phyloP scores from a whole-genome alignment of 2,888 invertebrate genomes.

The Byasa hedistus region DNA sequence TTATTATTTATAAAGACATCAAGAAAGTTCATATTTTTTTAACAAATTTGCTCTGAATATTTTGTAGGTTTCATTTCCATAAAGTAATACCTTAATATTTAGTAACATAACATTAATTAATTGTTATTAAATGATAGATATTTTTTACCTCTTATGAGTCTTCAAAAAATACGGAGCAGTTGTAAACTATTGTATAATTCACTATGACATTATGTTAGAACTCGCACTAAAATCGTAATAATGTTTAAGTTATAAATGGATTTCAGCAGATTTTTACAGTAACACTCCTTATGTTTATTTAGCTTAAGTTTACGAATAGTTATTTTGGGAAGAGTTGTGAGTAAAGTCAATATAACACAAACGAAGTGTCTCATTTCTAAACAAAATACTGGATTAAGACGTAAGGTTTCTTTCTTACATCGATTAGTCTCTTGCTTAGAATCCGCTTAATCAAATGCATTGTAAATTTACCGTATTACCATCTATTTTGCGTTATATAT shows the following conservation, averaged over 20 bases:
- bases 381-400: background rate
- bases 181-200: background rate
- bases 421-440: background rate
- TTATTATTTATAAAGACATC: too few relatives aligned
- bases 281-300: too few relatives aligned
- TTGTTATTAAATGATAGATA: background rate
- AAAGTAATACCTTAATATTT: too few relatives aligned
- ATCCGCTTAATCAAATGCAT: background rate
- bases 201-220: too few relatives aligned
- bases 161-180: background rate
- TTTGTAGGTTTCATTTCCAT: too few relatives aligned
- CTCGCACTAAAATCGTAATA: too few relatives aligned
- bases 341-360: background rate
- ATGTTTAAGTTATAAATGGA: too few relatives aligned
- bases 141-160: background rate
- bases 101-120: background rate
- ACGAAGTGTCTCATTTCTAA: background rate
- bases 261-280: too few relatives aligned
- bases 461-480: background rate
- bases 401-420: conserved; percentile 4
- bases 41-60: too few relatives aligned
- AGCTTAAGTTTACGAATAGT: too few relatives aligned
- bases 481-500: background rate
- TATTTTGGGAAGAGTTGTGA: too few relatives aligned
- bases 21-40: too few relatives aligned